These are phyloP conservation scores for Acomys russatus DNA, from an alignment of 2,797 vertebrate species.

Conservation along the genomic window DNA sequence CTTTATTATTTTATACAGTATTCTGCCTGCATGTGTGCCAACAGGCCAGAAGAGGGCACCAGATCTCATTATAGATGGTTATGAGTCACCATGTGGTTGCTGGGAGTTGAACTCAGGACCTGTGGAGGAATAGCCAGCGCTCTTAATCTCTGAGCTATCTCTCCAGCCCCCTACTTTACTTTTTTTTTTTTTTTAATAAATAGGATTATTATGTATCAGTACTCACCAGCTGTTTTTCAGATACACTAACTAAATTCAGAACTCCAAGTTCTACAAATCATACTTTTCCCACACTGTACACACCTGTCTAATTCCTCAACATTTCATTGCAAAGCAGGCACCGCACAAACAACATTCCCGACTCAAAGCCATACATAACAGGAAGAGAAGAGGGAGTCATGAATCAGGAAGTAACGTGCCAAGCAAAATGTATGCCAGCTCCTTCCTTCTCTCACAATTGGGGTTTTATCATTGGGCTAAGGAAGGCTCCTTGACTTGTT, in stretches of 20 bases:
- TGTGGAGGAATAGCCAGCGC: too few species aligned
- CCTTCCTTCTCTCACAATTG: background rate
- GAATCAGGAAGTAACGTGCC: background rate
- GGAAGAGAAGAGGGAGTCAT: background rate
- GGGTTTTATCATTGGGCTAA: background rate
- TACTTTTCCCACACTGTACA: background rate
- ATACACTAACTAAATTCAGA: constrained; percentile 6
- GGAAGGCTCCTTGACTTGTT: background rate
- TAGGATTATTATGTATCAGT: background rate
- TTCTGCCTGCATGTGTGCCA: too few species aligned
- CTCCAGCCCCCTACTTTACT: too few species aligned
- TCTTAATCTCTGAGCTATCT: too few species aligned
- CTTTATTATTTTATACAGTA: too few species aligned
- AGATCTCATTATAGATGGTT: too few species aligned
- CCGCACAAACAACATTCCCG: background rate
- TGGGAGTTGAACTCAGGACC: too few species aligned
- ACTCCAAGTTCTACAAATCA: background rate
- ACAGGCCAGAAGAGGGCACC: too few species aligned
- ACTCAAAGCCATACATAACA: background rate
- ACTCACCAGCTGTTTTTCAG: background rate
- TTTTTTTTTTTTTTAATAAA: constrained; percentile 48
- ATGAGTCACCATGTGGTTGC: too few species aligned
- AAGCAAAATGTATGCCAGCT: background rate
- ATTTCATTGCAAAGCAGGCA: background rate
- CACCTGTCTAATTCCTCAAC: background rate